Conservation (phyloP, 2,797 vertebrate species). For the Capromys pilorides region DNA sequence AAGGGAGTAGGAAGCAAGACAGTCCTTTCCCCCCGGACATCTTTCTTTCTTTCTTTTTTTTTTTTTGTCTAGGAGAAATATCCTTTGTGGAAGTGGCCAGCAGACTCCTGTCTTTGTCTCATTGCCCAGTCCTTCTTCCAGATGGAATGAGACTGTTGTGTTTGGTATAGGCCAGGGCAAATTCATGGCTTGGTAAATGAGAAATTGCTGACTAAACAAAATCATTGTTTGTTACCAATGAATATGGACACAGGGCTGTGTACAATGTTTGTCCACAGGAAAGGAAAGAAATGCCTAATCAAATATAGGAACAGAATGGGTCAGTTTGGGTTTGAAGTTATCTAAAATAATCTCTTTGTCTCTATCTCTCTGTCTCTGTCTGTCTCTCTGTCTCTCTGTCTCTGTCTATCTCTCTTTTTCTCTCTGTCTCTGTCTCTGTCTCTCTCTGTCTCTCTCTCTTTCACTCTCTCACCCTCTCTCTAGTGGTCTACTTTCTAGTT, state of each 20-base stretch:
- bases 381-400: not conserved
- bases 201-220: conserved; percentile 4
- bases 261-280: not conserved
- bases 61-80: not conserved
- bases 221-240: not conserved
- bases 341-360: not conserved
- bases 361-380: too few relatives aligned
- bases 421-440: too few relatives aligned
- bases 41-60: not conserved
- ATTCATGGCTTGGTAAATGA: not conserved
- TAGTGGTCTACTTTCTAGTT: not conserved
- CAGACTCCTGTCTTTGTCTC: not conserved
- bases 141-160: not conserved
- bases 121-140: not conserved
- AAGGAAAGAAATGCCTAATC: conserved; percentile 10
- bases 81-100: not conserved
- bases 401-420: too few relatives aligned
- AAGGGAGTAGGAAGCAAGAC: not conserved
- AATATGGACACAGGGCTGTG: not conserved
- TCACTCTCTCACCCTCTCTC: not conserved
- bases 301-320: not conserved
- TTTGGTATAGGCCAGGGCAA: not conserved
- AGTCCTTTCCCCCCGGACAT: not conserved
- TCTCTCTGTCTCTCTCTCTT: not conserved
- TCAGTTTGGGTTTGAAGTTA: not conserved